These are phyloP conservation scores for Rhodinocichla rosea DNA, from an alignment of 2,113 vertebrate species.

Conservation along the genomic window DNA sequence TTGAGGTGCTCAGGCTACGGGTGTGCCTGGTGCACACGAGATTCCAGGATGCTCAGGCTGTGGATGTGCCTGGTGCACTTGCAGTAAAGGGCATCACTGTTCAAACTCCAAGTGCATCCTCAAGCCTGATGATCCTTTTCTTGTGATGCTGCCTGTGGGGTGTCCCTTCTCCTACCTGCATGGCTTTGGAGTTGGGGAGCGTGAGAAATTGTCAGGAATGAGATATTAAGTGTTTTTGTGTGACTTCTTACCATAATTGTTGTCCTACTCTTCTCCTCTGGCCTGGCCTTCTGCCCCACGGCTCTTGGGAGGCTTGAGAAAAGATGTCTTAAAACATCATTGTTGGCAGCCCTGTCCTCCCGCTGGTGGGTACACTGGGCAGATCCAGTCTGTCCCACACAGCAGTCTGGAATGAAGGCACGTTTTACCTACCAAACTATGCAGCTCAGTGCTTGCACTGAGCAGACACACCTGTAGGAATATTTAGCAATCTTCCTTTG, in stretches of 20 bases:
- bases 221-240: neutral
- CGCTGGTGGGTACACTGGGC: neutral
- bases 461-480: neutral
- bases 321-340: neutral
- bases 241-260: neutral
- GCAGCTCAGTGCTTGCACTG: neutral
- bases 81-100: neutral
- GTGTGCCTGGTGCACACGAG: accelerated
- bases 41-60: neutral
- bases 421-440: neutral
- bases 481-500: neutral
- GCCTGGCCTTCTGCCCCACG: neutral
- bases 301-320: neutral
- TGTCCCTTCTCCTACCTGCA: accelerated
- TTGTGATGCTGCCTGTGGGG: neutral
- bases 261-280: neutral
- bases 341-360: neutral
- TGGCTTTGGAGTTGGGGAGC: neutral
- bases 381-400: neutral
- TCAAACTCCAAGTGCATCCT: neutral
- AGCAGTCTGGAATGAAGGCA: neutral
- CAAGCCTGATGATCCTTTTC: neutral
- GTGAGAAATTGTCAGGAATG: neutral
- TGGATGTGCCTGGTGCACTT: neutral
- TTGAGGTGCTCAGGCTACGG: neutral